Evolutionary conservation across 2,797 vertebrate species (phyloP).

Genomic region (Lerista edwardsae): DNA sequence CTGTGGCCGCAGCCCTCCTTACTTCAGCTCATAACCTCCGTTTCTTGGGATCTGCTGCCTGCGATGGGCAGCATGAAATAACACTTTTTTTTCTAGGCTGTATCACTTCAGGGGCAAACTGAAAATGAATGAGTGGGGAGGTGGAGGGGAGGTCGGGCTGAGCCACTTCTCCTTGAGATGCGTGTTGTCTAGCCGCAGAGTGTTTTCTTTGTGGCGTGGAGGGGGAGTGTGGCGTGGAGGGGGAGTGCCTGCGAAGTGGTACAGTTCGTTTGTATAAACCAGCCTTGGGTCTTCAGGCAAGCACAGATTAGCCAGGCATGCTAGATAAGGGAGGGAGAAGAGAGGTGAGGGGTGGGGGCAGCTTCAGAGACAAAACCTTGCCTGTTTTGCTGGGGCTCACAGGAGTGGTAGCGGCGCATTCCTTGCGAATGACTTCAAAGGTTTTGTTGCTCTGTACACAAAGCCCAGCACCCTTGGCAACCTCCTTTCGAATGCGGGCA

Average conservation of each 20-base stretch:
- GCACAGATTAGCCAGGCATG: neutral
- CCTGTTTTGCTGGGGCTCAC: neutral
- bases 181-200: neutral
- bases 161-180: too few species aligned
- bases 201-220: neutral
- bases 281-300: neutral
- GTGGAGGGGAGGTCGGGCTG: neutral
- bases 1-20: neutral
- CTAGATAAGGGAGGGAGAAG: neutral
- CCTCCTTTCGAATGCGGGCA: slow-evolving; percentile 29
- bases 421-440: slow-evolving; percentile 66
- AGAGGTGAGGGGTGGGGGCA: neutral
- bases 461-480: slow-evolving; percentile 65
- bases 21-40: neutral
- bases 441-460: slow-evolving; percentile 62
- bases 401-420: slow-evolving; percentile 30
- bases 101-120: neutral
- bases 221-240: too few species aligned
- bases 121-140: too few species aligned
- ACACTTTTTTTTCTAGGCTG: too few species aligned
- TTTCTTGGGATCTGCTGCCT: neutral
- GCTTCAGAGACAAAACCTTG: accelerated
- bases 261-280: neutral
- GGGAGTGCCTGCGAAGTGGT: neutral
- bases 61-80: neutral